phyloP scores from a whole-genome alignment of 2,888 invertebrate genomes.

The Pteria penguin region DNA sequence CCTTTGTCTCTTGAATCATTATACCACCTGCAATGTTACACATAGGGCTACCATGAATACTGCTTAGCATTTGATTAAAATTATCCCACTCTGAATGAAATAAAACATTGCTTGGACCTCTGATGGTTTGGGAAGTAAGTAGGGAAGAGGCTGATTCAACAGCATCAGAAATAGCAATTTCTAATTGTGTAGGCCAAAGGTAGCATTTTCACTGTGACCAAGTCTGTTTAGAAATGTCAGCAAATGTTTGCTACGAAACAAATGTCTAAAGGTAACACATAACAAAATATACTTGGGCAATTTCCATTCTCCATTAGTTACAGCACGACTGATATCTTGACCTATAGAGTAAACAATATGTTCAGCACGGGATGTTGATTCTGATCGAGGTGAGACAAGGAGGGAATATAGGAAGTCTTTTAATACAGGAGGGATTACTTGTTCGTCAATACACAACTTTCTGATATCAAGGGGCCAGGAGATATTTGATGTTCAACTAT shows the following conservation, averaged over 20 bases:
- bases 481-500: background rate
- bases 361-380: background rate
- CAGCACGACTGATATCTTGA: constrained; percentile 41
- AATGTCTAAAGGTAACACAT: background rate
- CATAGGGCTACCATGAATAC: background rate
- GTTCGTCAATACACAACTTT: background rate
- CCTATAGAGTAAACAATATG: constrained; percentile 24
- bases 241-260: background rate
- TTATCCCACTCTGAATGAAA: constrained; percentile 1
- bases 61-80: background rate
- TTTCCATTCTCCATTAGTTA: constrained; percentile 40
- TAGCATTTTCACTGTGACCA: background rate
- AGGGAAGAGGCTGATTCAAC: background rate
- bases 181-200: background rate
- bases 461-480: background rate
- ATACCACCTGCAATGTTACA: constrained; percentile 16
- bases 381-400: background rate
- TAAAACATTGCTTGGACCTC: background rate
- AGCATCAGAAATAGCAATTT: background rate
- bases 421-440: background rate
- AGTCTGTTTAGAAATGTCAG: background rate
- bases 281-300: constrained; percentile 37
- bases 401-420: background rate
- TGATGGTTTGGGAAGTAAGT: background rate
- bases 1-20: constrained; percentile 17